Evolutionary conservation across 2,888 invertebrate species (phyloP), one percentile per base, ranked within the genome.

Genomic region (Drosophila ustulata): DNA sequence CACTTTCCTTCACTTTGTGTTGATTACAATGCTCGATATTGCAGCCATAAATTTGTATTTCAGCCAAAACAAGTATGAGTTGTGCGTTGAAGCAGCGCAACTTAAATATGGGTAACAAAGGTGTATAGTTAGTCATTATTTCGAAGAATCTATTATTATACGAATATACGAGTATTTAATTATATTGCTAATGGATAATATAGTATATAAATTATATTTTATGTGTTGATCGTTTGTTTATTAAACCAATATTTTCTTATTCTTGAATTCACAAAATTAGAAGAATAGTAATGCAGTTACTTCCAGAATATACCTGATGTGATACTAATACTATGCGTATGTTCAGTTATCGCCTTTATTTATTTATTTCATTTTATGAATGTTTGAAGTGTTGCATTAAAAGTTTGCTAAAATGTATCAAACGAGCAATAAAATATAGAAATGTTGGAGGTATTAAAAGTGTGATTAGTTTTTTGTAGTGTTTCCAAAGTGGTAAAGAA

Each of bases 31-130:
- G 55, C 62, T 66, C 70, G 53, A 82, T 73, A 80, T 76, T 67
- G 25, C 46, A 41, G 51, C 43, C 73, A 85, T 88, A 71, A 88
- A 82, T 88, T 66, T 65, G 56, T 68, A 50, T 53, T 49, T 43
- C 8, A 39, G 3, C 13, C 25, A 18, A 26, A 59, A 46, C 43
- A 59, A 69, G 41, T 28, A 37, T 37, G n/a, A n/a, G 13, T 39
- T 45, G 26, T 2, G 18, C 49, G 3, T 28, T 50, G 43, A 23
- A 30, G 26, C 13, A 3, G 13, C 30, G n/a, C 1, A 50, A 18
- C 37, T 5, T 41, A n/a, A 28, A 30, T 34, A 9, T 34, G 25
- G 1, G 9, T 8, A 7, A 37, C 13, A 37, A 18, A n/a, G 30
- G 6, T 7, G 30, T 30, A 30, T 30, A 30, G 1, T 30, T 30